Evolutionary conservation across 2,797 vertebrate genomes (phyloP).

Genomic region (Sandelia bainsii): DNA sequence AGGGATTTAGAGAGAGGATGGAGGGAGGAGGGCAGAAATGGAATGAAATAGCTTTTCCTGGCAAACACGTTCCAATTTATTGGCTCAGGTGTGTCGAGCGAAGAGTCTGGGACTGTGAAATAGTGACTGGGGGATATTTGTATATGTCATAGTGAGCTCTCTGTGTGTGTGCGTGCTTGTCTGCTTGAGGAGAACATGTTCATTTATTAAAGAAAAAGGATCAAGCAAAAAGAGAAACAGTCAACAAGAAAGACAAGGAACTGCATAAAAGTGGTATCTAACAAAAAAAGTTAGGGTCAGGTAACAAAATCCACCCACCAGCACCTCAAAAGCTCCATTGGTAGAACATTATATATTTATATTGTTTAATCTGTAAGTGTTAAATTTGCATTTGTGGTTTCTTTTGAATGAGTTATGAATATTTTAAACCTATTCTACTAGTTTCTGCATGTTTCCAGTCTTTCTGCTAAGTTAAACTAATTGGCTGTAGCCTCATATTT

Average conservation of each 20-base stretch:
- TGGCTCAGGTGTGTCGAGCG: constrained; percentile 82
- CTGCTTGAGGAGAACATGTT: constrained; percentile 10
- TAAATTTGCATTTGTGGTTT: too few relatives aligned
- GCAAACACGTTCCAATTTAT: constrained; percentile 75
- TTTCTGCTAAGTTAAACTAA: neutral
- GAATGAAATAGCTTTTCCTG: constrained; percentile 82
- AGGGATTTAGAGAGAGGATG: constrained; percentile 16
- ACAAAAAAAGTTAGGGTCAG: neutral
- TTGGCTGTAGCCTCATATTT: too few relatives aligned
- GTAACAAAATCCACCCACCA: neutral
- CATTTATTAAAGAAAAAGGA: constrained; percentile 3
- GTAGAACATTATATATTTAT: too few relatives aligned
- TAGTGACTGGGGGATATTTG: constrained; percentile 44
- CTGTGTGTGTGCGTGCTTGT: constrained; percentile 44
- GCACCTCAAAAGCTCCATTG: neutral
- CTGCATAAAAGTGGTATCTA: neutral
- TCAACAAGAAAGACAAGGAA: neutral
- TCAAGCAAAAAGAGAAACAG: constrained; percentile 22
- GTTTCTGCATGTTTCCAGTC: neutral
- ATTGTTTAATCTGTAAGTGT: too few relatives aligned
- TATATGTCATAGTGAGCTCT: constrained; percentile 26
- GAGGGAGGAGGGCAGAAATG: constrained; percentile 20
- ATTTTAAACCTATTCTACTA: neutral
- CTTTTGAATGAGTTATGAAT: too few relatives aligned
- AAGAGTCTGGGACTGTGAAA: constrained; percentile 65